Base-by-base conservation (phyloP, 2,888 invertebrate genomes). In the Chamaedrilus cognettii region DNA sequence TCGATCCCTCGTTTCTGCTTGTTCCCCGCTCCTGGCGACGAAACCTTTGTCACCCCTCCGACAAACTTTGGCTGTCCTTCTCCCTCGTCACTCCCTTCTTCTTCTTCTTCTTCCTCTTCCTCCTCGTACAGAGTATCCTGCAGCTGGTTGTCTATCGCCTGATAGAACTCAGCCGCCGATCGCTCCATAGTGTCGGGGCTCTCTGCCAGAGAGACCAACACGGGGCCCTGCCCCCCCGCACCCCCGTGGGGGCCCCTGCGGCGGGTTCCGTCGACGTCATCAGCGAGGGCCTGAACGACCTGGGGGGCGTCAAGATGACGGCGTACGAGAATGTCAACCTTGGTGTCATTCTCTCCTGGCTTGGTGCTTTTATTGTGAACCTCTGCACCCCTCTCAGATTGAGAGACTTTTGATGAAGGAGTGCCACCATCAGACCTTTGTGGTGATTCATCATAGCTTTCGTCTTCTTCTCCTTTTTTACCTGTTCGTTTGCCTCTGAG, bases 1-100 rank as follows among this genome's bases (percentile, higher is more conserved):
- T n/a, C n/a, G n/a, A n/a, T n/a, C n/a, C n/a, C n/a, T n/a, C n/a
- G n/a, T n/a, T n/a, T n/a, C n/a, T n/a, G n/a, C n/a, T n/a, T n/a
- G n/a, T n/a, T n/a, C n/a, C n/a, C n/a, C n/a, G n/a, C n/a, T n/a
- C n/a, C n/a, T n/a, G n/a, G n/a, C n/a, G n/a, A n/a, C n/a, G 42
- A 15, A 19, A 42, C 42, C 42, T 42, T 42, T 23, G 55, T 52
- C 5, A 5, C 15, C 11, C 55, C 55, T 52, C 55, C 55, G 26
- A 52, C 55, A 23, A 52, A 52, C 26, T 52, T 52, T 23, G 55
- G 55, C 42, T 42, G 11, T 26, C 26, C 55, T 7, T 52, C 55
- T 7, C 5, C 55, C 26, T 7, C 55, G 5, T 52, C 55, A 19
- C 26, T 26, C 26, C 26, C 55, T 7, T 52, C 55, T 52, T 52